phyloP scores from a whole-genome alignment of 2,113 vertebrate genomes.

The Tautogolabrus adspersus region DNA sequence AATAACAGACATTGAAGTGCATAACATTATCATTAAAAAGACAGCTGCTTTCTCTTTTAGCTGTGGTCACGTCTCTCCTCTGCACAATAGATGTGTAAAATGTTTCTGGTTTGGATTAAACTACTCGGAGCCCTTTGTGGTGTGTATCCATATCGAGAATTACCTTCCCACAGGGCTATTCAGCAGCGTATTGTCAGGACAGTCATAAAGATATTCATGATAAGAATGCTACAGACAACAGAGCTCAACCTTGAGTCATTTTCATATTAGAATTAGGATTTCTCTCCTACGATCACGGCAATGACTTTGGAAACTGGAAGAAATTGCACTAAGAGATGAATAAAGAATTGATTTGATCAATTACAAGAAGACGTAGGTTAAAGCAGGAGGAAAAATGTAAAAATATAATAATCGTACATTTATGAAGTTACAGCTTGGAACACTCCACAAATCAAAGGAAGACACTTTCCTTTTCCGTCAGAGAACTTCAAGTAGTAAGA shows the following conservation, averaged over 20 bases:
- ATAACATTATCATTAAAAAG: slow-evolving; percentile 36
- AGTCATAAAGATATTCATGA: slow-evolving; percentile 57
- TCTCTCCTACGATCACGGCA: slow-evolving; percentile 1
- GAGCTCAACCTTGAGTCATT: slow-evolving; percentile 40
- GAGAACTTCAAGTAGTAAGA: slow-evolving; percentile 39
- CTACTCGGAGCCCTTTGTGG: slow-evolving; percentile 32
- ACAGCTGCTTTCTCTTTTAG: slow-evolving; percentile 17
- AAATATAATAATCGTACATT: too few species aligned
- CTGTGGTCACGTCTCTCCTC: slow-evolving; percentile 12
- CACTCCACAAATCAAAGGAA: background rate
- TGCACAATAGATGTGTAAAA: slow-evolving; percentile 40
- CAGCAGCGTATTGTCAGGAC: slow-evolving; percentile 44
- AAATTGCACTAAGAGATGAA: background rate
- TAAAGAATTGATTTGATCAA: background rate
- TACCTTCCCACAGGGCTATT: slow-evolving; percentile 62
- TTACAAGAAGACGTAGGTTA: too few species aligned
- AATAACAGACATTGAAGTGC: slow-evolving; percentile 13
- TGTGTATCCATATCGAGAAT: slow-evolving; percentile 56
- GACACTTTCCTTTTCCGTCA: slow-evolving; percentile 22
- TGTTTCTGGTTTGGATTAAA: slow-evolving; percentile 48
- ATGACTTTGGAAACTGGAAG: slow-evolving; percentile 18
- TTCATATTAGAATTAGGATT: slow-evolving; percentile 1
- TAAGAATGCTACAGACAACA: slow-evolving; percentile 53
- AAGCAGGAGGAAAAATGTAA: too few species aligned
- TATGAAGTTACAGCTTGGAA: background rate